Evolutionary conservation across 2,888 invertebrate genomes (phyloP).

Genomic region (Nymphalis polychloros): DNA sequence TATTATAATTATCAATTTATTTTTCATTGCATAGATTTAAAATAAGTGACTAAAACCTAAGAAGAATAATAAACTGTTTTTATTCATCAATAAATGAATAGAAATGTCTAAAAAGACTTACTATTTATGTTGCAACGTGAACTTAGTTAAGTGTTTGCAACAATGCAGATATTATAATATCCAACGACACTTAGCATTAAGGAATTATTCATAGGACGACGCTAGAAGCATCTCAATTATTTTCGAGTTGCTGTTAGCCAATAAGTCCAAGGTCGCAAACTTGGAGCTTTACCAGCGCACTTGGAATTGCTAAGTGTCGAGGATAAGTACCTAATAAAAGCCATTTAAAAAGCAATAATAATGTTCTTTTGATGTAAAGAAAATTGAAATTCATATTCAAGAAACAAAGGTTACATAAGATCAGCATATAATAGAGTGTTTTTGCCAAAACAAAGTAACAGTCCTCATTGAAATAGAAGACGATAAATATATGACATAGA

Average conservation of each 20-base stretch:
- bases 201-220: slow-evolving; percentile 39
- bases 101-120: background rate
- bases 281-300: slow-evolving; percentile 26
- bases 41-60: background rate
- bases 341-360: slow-evolving; percentile 8
- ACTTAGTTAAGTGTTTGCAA: slow-evolving; percentile 24
- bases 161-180: slow-evolving; percentile 42
- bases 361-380: background rate
- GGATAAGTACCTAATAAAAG: background rate
- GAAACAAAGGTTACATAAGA: background rate
- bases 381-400: background rate
- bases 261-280: slow-evolving; percentile 32
- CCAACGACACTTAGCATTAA: slow-evolving; percentile 39
- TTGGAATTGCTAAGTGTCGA: slow-evolving; percentile 18
- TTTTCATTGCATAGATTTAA: too few species aligned
- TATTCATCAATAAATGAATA: background rate
- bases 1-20: too few species aligned
- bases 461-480: background rate
- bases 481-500: background rate
- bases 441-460: too few species aligned
- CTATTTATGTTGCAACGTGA: slow-evolving; percentile 17
- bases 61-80: background rate
- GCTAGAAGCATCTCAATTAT: slow-evolving; percentile 37
- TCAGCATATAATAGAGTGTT: too few species aligned
- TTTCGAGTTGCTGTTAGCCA: slow-evolving; percentile 22